A percentile compares a stretch with the other conserved stretches of the same genome.
phyloP scores from a whole-genome alignment of 2,797 vertebrate genomes.

The Leptoclinus maculatus region DNA sequence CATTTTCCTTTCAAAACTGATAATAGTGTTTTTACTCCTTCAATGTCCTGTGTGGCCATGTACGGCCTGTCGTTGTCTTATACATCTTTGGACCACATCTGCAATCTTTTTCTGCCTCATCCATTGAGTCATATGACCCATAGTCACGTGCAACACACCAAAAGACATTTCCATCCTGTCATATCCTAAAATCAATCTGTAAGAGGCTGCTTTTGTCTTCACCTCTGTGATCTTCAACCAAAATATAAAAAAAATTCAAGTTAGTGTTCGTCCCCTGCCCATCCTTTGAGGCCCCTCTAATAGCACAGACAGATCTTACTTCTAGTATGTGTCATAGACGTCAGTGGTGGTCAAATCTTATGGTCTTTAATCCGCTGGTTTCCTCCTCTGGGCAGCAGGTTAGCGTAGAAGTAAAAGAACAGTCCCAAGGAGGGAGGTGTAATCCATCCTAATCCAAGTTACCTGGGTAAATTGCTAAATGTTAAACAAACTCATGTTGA shows the following conservation, averaged over 20 bases:
- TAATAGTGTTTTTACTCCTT: neutral
- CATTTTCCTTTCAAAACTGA: neutral
- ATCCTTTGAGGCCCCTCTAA: slow-evolving; percentile 19
- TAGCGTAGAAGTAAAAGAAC: slow-evolving; percentile 7
- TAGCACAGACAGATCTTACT: neutral
- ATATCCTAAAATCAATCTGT: slow-evolving; percentile 44
- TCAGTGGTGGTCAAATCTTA: neutral
- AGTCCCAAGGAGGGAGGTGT: slow-evolving; percentile 15
- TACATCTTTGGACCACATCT: slow-evolving; percentile 31
- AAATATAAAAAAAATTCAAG: slow-evolving; percentile 14
- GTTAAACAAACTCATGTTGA: slow-evolving; percentile 55
- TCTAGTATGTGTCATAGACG: neutral
- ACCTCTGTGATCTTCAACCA: slow-evolving; percentile 15
- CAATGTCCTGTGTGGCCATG: neutral
- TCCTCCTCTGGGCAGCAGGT: slow-evolving; percentile 23
- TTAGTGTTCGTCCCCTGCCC: neutral
- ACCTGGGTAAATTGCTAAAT: slow-evolving; percentile 52
- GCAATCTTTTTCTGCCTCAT: slow-evolving; percentile 37
- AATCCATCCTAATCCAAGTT: slow-evolving; percentile 56
- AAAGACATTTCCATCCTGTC: slow-evolving; percentile 38
- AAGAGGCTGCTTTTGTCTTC: slow-evolving; percentile 41
- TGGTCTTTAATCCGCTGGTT: slow-evolving; percentile 19
- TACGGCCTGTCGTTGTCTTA: neutral
- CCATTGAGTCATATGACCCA: slow-evolving; percentile 44
- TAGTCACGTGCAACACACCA: slow-evolving; percentile 50